Percentiles rank a stretch among this genome's conserved stretches.
phyloP scores from a whole-genome alignment of 2,797 vertebrate genomes.

The Cyclura pinguis region DNA sequence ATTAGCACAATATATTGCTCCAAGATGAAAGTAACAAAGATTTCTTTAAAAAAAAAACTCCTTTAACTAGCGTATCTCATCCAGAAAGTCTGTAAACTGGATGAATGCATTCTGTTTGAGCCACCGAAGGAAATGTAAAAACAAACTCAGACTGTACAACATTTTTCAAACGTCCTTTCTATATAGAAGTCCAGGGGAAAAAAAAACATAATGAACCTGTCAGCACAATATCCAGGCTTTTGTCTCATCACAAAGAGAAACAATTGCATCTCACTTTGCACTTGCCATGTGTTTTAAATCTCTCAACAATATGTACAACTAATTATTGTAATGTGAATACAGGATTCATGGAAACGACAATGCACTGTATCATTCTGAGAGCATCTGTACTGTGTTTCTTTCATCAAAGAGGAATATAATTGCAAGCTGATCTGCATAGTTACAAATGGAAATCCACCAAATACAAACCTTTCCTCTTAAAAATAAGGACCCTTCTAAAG shows the following conservation, averaged over 20 bases:
- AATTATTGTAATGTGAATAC: conserved; percentile 9
- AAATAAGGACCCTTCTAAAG: not conserved
- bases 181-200: conserved; percentile 13
- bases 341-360: not conserved
- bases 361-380: conserved; percentile 4
- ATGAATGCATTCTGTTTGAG: conserved; percentile 12
- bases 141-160: not conserved
- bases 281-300: conserved; percentile 14
- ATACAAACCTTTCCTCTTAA: conserved; percentile 35
- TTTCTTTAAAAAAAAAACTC: not conserved
- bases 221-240: not conserved
- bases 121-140: not conserved
- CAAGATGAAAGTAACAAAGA: not conserved
- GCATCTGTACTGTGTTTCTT: not conserved
- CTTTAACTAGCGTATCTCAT: not conserved
- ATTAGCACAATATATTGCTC: not conserved
- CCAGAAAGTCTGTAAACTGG: conserved; percentile 18
- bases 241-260: conserved; percentile 29
- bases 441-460: not conserved
- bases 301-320: conserved; percentile 18
- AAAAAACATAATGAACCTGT: not conserved
- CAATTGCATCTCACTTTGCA: not conserved
- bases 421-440: conserved; percentile 5
- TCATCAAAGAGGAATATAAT: not conserved
- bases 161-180: conserved; percentile 13